Percentiles rank a stretch among this genome's conserved stretches.
Evolutionary conservation across 1,140 invertebrate genomes (phyloP).

Genomic region (Brachionus asplanchnoidis): DNA sequence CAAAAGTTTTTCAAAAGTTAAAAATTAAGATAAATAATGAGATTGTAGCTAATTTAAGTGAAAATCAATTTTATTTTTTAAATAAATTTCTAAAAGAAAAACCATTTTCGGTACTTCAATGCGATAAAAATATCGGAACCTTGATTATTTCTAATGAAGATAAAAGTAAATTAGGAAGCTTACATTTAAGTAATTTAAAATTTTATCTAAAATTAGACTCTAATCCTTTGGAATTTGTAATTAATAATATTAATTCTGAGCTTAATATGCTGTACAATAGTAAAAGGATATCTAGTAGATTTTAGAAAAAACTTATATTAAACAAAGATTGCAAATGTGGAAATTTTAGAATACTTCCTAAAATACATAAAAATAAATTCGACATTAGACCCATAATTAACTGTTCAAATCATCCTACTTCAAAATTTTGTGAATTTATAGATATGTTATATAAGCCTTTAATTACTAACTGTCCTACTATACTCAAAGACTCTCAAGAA

Average conservation of each 20-base stretch:
- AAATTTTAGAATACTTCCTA: not conserved
- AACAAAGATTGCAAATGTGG: not conserved
- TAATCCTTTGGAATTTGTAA: not conserved
- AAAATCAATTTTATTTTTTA: not conserved
- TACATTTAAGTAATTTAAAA: not conserved
- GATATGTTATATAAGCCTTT: not conserved
- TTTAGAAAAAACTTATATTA: not conserved
- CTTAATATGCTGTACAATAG: not conserved
- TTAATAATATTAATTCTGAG: not conserved
- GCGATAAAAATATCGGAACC: not conserved
- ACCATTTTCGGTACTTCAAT: not conserved
- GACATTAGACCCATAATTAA: not conserved
- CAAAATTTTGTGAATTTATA: not conserved
- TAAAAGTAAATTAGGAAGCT: not conserved
- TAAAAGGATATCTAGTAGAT: not conserved
- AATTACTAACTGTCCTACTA: not conserved
- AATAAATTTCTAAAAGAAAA: constrained; percentile 2
- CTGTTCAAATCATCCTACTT: not conserved
- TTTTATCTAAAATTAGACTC: not conserved
- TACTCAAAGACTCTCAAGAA: constrained; percentile 2
- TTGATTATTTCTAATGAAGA: not conserved
- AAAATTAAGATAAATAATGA: not conserved
- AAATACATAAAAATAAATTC: constrained; percentile 9
- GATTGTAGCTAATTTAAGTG: not conserved
- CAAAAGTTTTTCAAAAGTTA: not conserved